phyloP scores from a whole-genome alignment of 2,888 invertebrate species.

The Mesorhabditis belari region DNA sequence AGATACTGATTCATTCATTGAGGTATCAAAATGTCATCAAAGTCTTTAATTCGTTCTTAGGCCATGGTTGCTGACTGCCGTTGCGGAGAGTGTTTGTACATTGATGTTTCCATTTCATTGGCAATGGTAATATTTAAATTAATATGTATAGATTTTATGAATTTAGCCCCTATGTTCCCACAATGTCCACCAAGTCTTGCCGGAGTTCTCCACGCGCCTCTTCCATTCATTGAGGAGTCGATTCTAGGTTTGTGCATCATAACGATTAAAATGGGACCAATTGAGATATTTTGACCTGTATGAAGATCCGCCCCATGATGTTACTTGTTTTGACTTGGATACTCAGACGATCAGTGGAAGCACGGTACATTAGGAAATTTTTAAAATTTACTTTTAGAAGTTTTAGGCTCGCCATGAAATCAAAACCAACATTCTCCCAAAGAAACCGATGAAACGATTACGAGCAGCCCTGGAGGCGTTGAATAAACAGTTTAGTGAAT shows the following conservation, averaged over 20 bases:
- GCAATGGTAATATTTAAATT: constrained; percentile 99
- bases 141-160: too few species aligned
- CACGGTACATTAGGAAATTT: too few species aligned
- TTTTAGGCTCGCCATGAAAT: constrained; percentile 32
- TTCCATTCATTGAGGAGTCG: constrained; percentile 79
- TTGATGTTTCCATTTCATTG: constrained; percentile 96
- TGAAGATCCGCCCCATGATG: constrained; percentile 84
- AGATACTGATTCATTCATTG: constrained; percentile 57
- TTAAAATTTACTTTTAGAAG: too few species aligned
- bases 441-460: constrained; percentile 73
- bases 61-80: constrained; percentile 79
- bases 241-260: constrained; percentile 40
- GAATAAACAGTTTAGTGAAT: constrained; percentile 24
- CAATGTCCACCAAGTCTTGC: constrained; percentile 89
- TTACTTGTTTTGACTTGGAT: constrained; percentile 94
- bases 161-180: constrained; percentile 94
- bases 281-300: constrained; percentile 77
- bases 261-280: constrained; percentile 41
- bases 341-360: constrained; percentile 80
- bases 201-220: constrained; percentile 87
- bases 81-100: constrained; percentile 81
- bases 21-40: constrained; percentile 20
- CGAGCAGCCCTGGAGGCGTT: constrained; percentile 72
- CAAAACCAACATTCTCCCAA: constrained; percentile 44
- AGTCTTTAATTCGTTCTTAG: constrained; percentile 34